Evolutionary conservation across 2,888 invertebrate genomes (phyloP), one percentile per base, ranked within the genome.

Genomic region (Danaus chrysippus): DNA sequence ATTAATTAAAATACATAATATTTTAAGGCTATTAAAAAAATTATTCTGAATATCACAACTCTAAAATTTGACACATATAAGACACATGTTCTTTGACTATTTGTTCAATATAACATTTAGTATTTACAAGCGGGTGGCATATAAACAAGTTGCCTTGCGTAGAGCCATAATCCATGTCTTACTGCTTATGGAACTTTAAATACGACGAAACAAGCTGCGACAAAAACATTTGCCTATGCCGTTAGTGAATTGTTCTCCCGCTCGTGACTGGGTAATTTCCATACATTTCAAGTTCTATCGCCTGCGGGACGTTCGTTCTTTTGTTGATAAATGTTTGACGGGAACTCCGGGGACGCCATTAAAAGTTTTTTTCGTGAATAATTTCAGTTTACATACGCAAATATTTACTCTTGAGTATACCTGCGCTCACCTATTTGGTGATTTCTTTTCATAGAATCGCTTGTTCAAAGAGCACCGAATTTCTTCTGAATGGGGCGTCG

Each of bases 261-360:
- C 86, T 83, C 82, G 88, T 89, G 90, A 87, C 89, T 90, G 85
- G 89, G 90, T 90, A 91, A 91, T 91, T 90, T 91, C 89, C 91
- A 91, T 91, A 91, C 89, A 91, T 91, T 90, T 90, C 86, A 89
- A 90, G 90, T 90, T 91, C 88, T 84, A 88, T 90, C 90, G 90
- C 90, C 91, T 89, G 88, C 88, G 91, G 90, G 89, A 90, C 88
- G 89, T 89, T 90, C 89, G 86, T 90, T 91, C 90, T 90, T 90
- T 90, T 91, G 90, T 91, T 91, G 91, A 91, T 90, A 91, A 90
- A 90, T 90, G 90, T 90, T 91, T 91, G 90, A 89, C 91, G 89
- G 88, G 83, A 90, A 87, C 91, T 89, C 88, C 84, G 83, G 89
- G 88, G 91, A 91, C 90, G 90, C 91, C 91, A 91, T 91, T 91